phyloP scores from a whole-genome alignment of 2,888 invertebrate genomes.

The Drosophila recens region DNA sequence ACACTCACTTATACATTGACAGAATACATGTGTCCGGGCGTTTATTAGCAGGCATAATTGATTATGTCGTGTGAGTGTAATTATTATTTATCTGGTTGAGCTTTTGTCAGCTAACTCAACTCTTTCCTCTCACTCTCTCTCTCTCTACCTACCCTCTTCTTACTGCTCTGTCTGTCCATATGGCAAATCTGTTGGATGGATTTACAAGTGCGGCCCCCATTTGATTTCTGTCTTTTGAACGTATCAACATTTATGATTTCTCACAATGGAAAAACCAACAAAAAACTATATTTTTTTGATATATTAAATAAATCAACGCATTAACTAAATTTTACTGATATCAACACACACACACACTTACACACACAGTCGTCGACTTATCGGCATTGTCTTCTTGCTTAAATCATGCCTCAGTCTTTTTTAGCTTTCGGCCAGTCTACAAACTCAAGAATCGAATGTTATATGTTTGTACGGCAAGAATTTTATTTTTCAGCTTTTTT shows the following conservation, averaged over 20 bases:
- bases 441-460: constrained; percentile 29
- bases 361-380: constrained; percentile 44
- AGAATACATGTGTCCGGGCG: constrained; percentile 55
- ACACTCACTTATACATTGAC: constrained; percentile 23
- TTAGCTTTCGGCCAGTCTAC: constrained; percentile 3
- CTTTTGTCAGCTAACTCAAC: constrained; percentile 17
- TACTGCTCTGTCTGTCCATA: constrained; percentile 21
- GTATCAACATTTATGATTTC: constrained; percentile 14
- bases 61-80: constrained; percentile 81
- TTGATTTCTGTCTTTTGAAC: constrained; percentile 33
- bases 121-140: neutral
- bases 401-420: constrained; percentile 47
- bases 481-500: constrained; percentile 42
- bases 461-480: constrained; percentile 41
- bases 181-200: constrained; percentile 42
- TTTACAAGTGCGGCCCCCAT: constrained; percentile 44
- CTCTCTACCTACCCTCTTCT: neutral
- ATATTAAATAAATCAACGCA: constrained; percentile 76
- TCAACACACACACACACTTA: constrained; percentile 49
- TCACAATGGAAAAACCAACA: constrained; percentile 34
- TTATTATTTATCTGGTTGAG: constrained; percentile 77
- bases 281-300: constrained; percentile 40
- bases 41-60: constrained; percentile 81
- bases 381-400: constrained; percentile 72
- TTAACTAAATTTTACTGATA: constrained; percentile 58